Evolutionary conservation across 2,113 vertebrate genomes (phyloP).

Genomic region (Raphicerus campestris): DNA sequence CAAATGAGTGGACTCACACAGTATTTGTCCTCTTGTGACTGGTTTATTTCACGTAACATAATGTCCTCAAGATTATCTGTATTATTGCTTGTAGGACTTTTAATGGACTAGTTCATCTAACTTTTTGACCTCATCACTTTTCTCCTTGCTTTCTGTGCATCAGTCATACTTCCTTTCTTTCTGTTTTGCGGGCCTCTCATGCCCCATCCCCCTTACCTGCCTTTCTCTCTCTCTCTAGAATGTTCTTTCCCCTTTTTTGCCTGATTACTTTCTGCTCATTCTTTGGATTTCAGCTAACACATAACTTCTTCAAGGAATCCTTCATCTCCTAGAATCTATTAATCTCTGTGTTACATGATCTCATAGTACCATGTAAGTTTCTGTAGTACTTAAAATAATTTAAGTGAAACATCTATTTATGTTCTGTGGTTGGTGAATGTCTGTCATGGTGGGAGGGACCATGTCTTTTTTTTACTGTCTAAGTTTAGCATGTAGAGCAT

Average conservation of each 20-base stretch:
- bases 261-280: not conserved
- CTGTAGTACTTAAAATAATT: not conserved
- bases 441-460: not conserved
- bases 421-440: not conserved
- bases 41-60: not conserved
- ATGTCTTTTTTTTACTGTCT: not conserved
- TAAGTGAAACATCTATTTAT: not conserved
- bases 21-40: not conserved
- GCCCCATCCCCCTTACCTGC: not conserved
- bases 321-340: not conserved
- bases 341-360: not conserved
- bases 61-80: not conserved
- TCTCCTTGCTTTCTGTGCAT: not conserved
- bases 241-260: not conserved
- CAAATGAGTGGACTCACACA: not conserved
- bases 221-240: not conserved
- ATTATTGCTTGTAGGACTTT: not conserved
- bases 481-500: not conserved
- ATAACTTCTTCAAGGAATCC: not conserved
- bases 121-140: not conserved
- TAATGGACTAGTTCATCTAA: not conserved
- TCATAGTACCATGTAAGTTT: not conserved
- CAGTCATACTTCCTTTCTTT: not conserved
- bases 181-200: not conserved
- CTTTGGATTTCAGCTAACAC: not conserved